A percentile compares a stretch with the other conserved stretches of the same genome.
phyloP scores from a whole-genome alignment of 2,888 invertebrate species.

The Crocallis elinguaria region DNA sequence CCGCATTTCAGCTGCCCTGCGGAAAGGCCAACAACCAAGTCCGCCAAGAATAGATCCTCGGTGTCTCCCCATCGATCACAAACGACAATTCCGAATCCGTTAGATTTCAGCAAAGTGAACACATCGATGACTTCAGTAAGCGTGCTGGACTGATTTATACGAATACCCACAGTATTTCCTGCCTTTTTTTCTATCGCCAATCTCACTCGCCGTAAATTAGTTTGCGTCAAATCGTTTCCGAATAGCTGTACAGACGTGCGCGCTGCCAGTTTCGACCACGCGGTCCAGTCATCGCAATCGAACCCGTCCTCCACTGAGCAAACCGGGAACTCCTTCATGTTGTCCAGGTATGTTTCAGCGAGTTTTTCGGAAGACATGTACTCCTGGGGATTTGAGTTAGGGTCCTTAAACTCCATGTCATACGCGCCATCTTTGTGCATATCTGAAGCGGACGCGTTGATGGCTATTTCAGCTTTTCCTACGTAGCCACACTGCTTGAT shows the following conservation, averaged over 20 bases:
- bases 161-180: conserved; percentile 95
- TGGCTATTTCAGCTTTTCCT: conserved; percentile 95
- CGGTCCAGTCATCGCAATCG: conserved; percentile 99
- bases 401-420: conserved; percentile 99
- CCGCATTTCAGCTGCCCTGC: conserved; percentile 99
- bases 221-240: conserved; percentile 98
- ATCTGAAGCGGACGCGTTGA: conserved; percentile 99
- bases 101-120: conserved; percentile 96
- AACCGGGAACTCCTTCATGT: conserved; percentile 95
- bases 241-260: conserved; percentile 90
- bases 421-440: conserved; percentile 94
- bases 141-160: conserved; percentile 98
- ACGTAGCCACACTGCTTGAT: conserved; percentile 97
- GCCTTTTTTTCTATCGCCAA: conserved; percentile 97
- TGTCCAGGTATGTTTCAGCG: conserved; percentile 93
- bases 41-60: conserved; percentile 98
- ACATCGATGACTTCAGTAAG: conserved; percentile 98
- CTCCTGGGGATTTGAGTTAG: conserved; percentile 92
- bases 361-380: conserved; percentile 94
- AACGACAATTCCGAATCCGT: conserved; percentile 92
- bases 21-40: conserved; percentile 98
- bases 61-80: conserved; percentile 95
- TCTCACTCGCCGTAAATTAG: conserved; percentile 94
- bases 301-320: conserved; percentile 99
- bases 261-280: conserved; percentile 92